phyloP scores from a whole-genome alignment of 2,113 vertebrate genomes.

The Rhinolophus ferrumequinum region DNA sequence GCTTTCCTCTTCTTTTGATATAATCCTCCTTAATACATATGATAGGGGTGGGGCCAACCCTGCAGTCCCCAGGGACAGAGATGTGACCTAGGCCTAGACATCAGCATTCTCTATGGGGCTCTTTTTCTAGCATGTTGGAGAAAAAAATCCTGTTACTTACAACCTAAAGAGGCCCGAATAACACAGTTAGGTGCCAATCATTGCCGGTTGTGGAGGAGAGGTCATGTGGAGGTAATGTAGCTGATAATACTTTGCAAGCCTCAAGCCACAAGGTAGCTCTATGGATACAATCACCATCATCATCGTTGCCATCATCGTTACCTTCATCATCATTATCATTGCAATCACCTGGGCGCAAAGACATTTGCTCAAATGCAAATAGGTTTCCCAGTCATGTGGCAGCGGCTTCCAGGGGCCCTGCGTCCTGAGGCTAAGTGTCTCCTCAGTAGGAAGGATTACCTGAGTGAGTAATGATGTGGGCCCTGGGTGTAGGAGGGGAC shows the following conservation, averaged over 20 bases:
- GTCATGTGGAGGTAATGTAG: background rate
- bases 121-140: background rate
- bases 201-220: background rate
- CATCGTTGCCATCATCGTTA: background rate
- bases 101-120: background rate
- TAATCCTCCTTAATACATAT: background rate
- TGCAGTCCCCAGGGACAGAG: background rate
- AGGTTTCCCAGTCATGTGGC: too few relatives aligned
- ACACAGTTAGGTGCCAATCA: background rate
- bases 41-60: accelerated
- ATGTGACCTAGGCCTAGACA: background rate
- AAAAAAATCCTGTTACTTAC: background rate
- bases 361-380: too few relatives aligned
- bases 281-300: background rate
- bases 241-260: background rate
- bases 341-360: background rate
- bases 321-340: background rate
- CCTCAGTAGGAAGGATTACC: too few relatives aligned
- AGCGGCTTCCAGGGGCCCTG: too few relatives aligned
- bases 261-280: background rate
- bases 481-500: too few relatives aligned
- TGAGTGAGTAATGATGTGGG: too few relatives aligned
- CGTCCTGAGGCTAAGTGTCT: too few relatives aligned
- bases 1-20: background rate
- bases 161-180: background rate